phyloP scores from a whole-genome alignment of 2,888 invertebrate species.

The Drosophila testacea region DNA sequence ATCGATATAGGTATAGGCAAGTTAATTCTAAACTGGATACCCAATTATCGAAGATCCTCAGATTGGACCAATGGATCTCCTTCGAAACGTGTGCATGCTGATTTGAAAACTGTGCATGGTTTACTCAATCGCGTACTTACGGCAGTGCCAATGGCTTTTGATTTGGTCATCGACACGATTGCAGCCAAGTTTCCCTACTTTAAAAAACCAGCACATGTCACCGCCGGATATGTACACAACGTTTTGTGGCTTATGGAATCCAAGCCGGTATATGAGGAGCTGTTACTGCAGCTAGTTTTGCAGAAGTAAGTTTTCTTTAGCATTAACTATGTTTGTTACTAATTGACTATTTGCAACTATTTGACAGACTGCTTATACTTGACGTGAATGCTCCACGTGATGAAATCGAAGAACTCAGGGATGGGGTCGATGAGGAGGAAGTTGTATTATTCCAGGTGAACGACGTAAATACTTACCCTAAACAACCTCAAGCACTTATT shows the following conservation, averaged over 20 bases:
- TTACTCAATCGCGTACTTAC: constrained; percentile 84
- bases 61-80: constrained; percentile 88
- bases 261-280: constrained; percentile 89
- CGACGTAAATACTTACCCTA: constrained; percentile 38
- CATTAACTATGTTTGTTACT: neutral
- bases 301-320: constrained; percentile 88
- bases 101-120: constrained; percentile 89
- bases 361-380: constrained; percentile 89
- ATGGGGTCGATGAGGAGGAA: constrained; percentile 85
- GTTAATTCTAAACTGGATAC: constrained; percentile 88
- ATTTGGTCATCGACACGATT: constrained; percentile 89
- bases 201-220: constrained; percentile 88
- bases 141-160: constrained; percentile 88
- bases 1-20: constrained; percentile 87
- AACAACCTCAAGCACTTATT: constrained; percentile 81
- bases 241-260: constrained; percentile 91
- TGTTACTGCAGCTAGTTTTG: constrained; percentile 90
- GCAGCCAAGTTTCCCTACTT: constrained; percentile 91
- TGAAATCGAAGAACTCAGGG: constrained; percentile 87
- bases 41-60: constrained; percentile 85
- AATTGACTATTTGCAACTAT: neutral
- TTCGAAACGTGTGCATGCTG: constrained; percentile 86
- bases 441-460: constrained; percentile 83
- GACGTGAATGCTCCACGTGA: constrained; percentile 89
- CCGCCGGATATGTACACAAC: constrained; percentile 92